Evolutionary conservation across 2,888 invertebrate genomes (phyloP).

Genomic region (Caradrina kadenii): DNA sequence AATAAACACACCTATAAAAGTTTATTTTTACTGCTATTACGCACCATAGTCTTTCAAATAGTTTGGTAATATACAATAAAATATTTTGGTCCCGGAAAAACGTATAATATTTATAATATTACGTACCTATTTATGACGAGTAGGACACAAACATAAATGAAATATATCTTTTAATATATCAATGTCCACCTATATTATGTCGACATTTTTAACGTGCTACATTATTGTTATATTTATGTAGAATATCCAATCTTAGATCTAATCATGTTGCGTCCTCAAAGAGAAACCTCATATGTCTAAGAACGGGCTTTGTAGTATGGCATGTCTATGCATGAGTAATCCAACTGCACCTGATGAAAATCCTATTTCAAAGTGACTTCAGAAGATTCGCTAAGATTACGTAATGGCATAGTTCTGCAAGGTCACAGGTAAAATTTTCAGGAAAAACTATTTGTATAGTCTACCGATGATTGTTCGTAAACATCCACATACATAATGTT

Average conservation of each 20-base stretch:
- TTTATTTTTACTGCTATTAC: constrained; percentile 47
- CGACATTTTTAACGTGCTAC: constrained; percentile 25
- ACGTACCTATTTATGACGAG: constrained; percentile 10
- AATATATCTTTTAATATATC: constrained; percentile 52
- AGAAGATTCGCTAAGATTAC: constrained; percentile 11
- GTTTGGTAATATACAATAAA: constrained; percentile 32
- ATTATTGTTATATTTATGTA: constrained; percentile 30
- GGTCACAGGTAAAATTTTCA: constrained; percentile 46
- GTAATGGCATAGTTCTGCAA: constrained; percentile 33
- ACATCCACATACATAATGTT: constrained; percentile 40
- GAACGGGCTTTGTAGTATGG: not conserved
- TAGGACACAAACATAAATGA: constrained; percentile 37
- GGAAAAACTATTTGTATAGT: constrained; percentile 49
- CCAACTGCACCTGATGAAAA: not conserved
- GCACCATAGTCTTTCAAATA: constrained; percentile 41
- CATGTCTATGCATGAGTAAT: not conserved
- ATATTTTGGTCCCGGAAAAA: constrained; percentile 26
- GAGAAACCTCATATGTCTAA: constrained; percentile 12
- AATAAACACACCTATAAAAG: constrained; percentile 57
- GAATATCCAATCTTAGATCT: constrained; percentile 28
- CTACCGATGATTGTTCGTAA: constrained; percentile 46
- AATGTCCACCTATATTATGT: constrained; percentile 52
- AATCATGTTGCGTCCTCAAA: constrained; percentile 20
- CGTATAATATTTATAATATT: not conserved
- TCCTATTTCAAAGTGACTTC: constrained; percentile 5